Conservation (phyloP, 2,113 vertebrate genomes). For the Cygnus atratus region DNA sequence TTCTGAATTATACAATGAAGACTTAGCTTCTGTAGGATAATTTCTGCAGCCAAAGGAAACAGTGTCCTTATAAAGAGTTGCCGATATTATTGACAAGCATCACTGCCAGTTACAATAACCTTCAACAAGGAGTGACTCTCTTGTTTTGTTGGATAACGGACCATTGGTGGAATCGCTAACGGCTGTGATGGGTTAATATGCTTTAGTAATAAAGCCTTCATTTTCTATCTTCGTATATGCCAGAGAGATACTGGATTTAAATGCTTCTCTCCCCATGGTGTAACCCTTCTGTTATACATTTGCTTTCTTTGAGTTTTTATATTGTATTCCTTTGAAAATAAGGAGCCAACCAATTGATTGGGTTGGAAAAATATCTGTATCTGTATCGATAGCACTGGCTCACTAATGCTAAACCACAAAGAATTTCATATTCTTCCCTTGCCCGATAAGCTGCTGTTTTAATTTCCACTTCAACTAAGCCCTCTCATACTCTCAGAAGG, state of each 20-base stretch:
- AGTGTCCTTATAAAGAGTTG: neutral
- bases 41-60: neutral
- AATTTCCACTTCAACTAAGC: slow-evolving; percentile 20
- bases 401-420: neutral
- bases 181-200: neutral
- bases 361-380: neutral
- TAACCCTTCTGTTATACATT: neutral
- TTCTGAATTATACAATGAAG: slow-evolving; percentile 2
- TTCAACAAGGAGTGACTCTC: neutral
- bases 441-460: slow-evolving; percentile 10
- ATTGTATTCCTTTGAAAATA: neutral
- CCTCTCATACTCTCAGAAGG: accelerated
- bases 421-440: neutral
- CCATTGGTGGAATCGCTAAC: neutral
- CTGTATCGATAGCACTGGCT: neutral
- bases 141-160: neutral
- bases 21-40: neutral
- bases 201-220: neutral
- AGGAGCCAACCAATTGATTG: neutral
- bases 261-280: neutral
- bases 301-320: neutral
- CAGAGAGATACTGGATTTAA: neutral
- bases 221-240: neutral
- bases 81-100: slow-evolving; percentile 28
- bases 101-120: neutral